Base-by-base conservation (phyloP, 2,888 invertebrate species). In the Geophilus truncorum region DNA sequence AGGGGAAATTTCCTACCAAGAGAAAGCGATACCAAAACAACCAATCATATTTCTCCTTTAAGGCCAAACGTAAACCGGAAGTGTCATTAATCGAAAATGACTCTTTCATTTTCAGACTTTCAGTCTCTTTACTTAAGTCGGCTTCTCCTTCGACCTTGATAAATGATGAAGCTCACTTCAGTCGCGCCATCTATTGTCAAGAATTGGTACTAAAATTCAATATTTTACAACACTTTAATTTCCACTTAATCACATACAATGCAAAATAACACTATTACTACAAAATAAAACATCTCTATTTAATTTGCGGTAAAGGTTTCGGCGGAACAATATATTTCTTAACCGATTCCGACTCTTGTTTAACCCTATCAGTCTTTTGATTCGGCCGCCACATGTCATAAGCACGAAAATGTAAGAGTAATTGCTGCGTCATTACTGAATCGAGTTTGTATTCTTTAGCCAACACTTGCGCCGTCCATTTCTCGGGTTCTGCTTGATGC, bases 361-460 rank as follows among this genome's bases (percentile, higher is more conserved):
- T 40, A 40, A 15, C 2, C 10, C 36, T 15, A 10, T 10, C 36
- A 5, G 34, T 10, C 36, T 40, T 40, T 9, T 40, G 10, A 4
- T 9, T 5, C 62, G 93, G 92, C 82, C 92, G 86, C 85, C 91
- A 91, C 4, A 93, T 86, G 85, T 91, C 90, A 86, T 90, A 92
- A 10, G 92, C 90, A 86, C 89, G 90, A 84, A 91, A 93, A 86
- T 93, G 90, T 85, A 90, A 89, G 2, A 93, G 85, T 83, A 93
- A 89, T 84, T 89, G 87, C 85, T 87, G 86, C 84, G 86, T 90
- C 86, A 90, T 88, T 79, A 90, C 88, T 83, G 90, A 88, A 81
- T 91, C 91, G 78, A 95, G 84, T 85, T 92, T 91, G 85, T 93
- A 92, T 82, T 93, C 90, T 76, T 89, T 85, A 0, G 94, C 92